These are phyloP conservation scores for Drosophila stalkeri DNA, from an alignment of 2,888 invertebrate genomes.

Conservation along the genomic window DNA sequence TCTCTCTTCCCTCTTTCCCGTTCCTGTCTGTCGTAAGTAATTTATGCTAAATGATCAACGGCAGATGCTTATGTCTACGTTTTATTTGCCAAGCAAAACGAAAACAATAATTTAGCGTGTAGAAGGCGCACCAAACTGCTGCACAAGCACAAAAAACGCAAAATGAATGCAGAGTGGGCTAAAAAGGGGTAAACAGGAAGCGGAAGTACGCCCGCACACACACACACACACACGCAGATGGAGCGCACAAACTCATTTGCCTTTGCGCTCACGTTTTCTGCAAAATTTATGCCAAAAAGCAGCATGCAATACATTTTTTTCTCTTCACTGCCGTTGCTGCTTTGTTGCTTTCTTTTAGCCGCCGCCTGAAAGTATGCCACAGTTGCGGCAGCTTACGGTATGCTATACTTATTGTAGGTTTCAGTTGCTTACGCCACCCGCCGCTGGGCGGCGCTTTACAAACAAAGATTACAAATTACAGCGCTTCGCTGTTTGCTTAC, in stretches of 20 bases:
- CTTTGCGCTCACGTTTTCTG: constrained; percentile 73
- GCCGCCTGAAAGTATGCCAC: constrained; percentile 47
- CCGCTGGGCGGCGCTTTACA: constrained; percentile 45
- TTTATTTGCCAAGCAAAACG: constrained; percentile 75
- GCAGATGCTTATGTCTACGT: constrained; percentile 72
- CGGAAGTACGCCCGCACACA: constrained; percentile 60
- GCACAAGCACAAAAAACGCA: constrained; percentile 65
- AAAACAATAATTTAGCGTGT: constrained; percentile 73
- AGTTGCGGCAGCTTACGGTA: constrained; percentile 31
- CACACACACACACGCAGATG: constrained; percentile 17
- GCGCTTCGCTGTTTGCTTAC: neutral
- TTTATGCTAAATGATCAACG: constrained; percentile 78
- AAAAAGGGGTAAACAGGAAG: constrained; percentile 71
- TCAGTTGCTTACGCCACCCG: constrained; percentile 27
- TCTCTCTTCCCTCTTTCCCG: neutral
- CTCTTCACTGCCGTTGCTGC: neutral
- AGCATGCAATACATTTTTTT: constrained; percentile 62
- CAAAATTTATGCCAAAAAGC: constrained; percentile 73
- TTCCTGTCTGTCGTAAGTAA: constrained; percentile 38
- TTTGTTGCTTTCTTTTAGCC: constrained; percentile 16
- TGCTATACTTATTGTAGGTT: constrained; percentile 12
- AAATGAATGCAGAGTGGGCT: constrained; percentile 44
- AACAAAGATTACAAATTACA: constrained; percentile 46
- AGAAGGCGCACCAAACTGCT: constrained; percentile 52
- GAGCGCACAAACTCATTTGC: constrained; percentile 68